Evolutionary conservation across 1,140 invertebrate species (phyloP), one percentile per base, ranked within the genome.

Genomic region (Vanessa tameamea): DNA sequence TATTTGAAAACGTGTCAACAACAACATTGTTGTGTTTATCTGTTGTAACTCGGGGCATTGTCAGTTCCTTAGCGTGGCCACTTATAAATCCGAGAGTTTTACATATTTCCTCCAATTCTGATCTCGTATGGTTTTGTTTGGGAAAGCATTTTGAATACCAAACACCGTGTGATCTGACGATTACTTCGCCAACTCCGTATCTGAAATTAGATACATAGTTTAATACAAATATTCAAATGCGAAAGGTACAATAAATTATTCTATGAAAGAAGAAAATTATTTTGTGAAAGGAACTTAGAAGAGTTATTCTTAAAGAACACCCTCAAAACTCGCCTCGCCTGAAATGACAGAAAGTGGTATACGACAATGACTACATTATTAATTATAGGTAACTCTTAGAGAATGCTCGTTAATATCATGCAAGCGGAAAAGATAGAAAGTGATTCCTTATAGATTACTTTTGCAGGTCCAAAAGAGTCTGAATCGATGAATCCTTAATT

Each of bases 111-210:
- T 92, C 90, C 2, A 92, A 73, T 73, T 91, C 84, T 5, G 84
- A 79, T 74, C 82, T 91, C 15, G 89, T 87, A 53, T 92, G 87
- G n/a, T 84, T 85, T 55, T 82, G 70, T 5, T 70, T 79, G 0
- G 79, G 16, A 65, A 85, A 92, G 61, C 90, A 92, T 78, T 92
- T 92, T 2, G 89, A 83, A 51, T 82, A 78, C 90, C 90, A 92
- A 0, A 90, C 84, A 43, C 90, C 90, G 55, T 90, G 87, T 0
- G 85, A 84, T 0, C 87, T 80, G 2, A 87, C 59, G 23, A 89
- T 86, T 0, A 92, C 88, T 83, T 88, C 82, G 7, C 90, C 90
- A 2, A 79, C 87, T 8, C 90, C 90, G 26, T 82, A 79, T 13
- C 90, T 92, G 76, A 47, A 88, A 90, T 69, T 13, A 63, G 51